Evolutionary conservation across 2,888 invertebrate species (phyloP), one percentile per base, ranked within the genome.

Genomic region (Apocheima hispidaria): DNA sequence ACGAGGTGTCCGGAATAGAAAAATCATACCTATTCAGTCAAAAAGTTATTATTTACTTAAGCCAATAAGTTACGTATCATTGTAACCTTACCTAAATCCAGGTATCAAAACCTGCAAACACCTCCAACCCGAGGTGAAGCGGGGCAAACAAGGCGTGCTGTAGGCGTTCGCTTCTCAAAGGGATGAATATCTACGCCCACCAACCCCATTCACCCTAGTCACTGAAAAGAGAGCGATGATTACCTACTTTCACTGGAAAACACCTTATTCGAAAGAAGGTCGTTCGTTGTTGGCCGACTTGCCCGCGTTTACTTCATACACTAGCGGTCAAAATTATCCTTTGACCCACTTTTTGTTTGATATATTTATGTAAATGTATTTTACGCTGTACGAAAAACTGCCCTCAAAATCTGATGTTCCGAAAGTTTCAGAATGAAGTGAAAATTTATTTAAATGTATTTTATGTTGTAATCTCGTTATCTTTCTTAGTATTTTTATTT

Each of bases 101-200:
- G 38, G 38, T 49, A 50, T 49, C 18, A 20, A 35, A 10, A 38
- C 41, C 12, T 14, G 56, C 41, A 62, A 62, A 62, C 61, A 57
- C 57, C 60, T 51, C 18, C 28, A 50, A 44, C 44, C 7, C 46
- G 43, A 30, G 51, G 55, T 36, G 43, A 50, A 55, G 18, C 49
- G 55, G 43, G 55, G 36, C 51, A 28, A 54, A 58, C 60, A 30
- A 40, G 49, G 57, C 57, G 51, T 48, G 60, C 55, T 61, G 58
- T 18, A 58, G 60, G 55, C 55, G 60, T 26, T 14, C 59, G 43
- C 40, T 44, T 38, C 41, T 65, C 68, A 70, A 71, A 69, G 66
- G 65, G 57, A 66, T 70, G 71, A 70, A 71, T 68, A 54, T 57
- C 58, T 51, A 62, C 68, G 43, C 59, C 66, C 59, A 53, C 65